A percentile compares a stretch with the other conserved stretches of the same genome.
These are phyloP conservation scores for Bovichtus diacanthus DNA, from an alignment of 2,797 vertebrate genomes.

Conservation along the genomic window DNA sequence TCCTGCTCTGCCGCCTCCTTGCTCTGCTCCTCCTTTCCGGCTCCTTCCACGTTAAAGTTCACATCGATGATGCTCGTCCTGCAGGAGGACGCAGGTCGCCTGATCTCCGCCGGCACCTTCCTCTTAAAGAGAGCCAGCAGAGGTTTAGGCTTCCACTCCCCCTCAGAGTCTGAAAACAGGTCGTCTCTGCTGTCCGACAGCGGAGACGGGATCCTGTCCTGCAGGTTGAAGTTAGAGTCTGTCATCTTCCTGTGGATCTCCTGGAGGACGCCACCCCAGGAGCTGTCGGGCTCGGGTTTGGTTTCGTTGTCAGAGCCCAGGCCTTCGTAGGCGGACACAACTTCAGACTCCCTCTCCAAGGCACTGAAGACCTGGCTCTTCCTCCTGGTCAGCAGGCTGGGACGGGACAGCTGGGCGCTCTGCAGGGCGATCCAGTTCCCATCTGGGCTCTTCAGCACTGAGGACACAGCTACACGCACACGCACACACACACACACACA, in stretches of 20 bases:
- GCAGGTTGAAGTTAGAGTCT: slow-evolving; percentile 59
- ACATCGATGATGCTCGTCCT: slow-evolving; percentile 76
- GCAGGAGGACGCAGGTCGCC: slow-evolving; percentile 52
- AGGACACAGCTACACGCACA: slow-evolving; percentile 73
- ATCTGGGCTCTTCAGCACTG: slow-evolving; percentile 91
- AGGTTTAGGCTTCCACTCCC: slow-evolving; percentile 57
- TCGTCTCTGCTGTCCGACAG: slow-evolving; percentile 18
- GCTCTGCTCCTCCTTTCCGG: slow-evolving; percentile 43
- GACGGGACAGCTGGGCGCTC: slow-evolving; percentile 84
- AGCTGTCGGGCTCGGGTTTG: slow-evolving; percentile 86
- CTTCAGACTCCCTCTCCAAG: slow-evolving; percentile 89
- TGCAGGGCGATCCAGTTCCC: slow-evolving; percentile 98
- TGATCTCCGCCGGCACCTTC: slow-evolving; percentile 70
- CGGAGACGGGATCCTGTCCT: slow-evolving; percentile 33
- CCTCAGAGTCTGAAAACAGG: slow-evolving; percentile 62
- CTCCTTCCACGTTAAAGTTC: slow-evolving; percentile 72
- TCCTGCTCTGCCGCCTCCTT: slow-evolving; percentile 47
- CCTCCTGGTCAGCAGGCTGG: slow-evolving; percentile 89
- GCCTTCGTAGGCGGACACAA: slow-evolving; percentile 91
- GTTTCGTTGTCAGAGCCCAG: slow-evolving; percentile 91
- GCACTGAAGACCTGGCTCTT: slow-evolving; percentile 90
- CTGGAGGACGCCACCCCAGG: slow-evolving; percentile 74
- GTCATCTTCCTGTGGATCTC: slow-evolving; percentile 76
- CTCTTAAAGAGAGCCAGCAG: slow-evolving; percentile 68
- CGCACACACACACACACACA: slow-evolving; percentile 11